phyloP scores from a whole-genome alignment of 2,797 vertebrate species.

The Falco concolor region DNA sequence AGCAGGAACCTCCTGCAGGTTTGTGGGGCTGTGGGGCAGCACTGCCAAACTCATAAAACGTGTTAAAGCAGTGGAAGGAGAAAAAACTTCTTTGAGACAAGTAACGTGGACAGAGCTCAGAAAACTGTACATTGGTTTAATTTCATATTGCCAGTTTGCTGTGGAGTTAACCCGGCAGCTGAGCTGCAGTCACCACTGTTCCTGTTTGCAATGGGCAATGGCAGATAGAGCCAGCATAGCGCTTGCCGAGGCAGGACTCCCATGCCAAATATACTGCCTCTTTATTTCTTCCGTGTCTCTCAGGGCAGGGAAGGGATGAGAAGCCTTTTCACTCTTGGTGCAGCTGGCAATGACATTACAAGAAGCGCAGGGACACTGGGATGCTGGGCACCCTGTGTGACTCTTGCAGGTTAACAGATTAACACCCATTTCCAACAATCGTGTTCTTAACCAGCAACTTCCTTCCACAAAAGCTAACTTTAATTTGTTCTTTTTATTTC shows the following conservation, averaged over 20 bases:
- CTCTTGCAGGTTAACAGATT: background rate
- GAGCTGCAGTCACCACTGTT: background rate
- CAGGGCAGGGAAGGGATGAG: background rate
- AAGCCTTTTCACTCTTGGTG: background rate
- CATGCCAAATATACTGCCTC: background rate
- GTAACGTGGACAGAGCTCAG: background rate
- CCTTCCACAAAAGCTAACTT: slow-evolving; percentile 1
- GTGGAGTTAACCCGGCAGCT: background rate
- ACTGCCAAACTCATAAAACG: fast-evolving
- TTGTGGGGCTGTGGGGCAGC: fast-evolving
- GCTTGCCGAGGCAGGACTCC: background rate
- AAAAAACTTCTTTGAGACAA: background rate
- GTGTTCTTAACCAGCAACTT: background rate
- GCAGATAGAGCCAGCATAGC: background rate
- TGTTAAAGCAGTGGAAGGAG: background rate
- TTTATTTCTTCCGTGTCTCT: background rate
- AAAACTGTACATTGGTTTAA: background rate
- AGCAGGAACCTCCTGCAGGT: fast-evolving
- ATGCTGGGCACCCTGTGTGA: background rate
- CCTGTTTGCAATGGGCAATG: fast-evolving
- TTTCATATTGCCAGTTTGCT: background rate
- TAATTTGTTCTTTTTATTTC: background rate
- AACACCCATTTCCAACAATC: slow-evolving; percentile 27
- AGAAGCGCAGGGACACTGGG: background rate
- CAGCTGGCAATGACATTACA: background rate